Conservation (phyloP, 1,140 invertebrate species). For the Pseudomyrmex pallidus region DNA sequence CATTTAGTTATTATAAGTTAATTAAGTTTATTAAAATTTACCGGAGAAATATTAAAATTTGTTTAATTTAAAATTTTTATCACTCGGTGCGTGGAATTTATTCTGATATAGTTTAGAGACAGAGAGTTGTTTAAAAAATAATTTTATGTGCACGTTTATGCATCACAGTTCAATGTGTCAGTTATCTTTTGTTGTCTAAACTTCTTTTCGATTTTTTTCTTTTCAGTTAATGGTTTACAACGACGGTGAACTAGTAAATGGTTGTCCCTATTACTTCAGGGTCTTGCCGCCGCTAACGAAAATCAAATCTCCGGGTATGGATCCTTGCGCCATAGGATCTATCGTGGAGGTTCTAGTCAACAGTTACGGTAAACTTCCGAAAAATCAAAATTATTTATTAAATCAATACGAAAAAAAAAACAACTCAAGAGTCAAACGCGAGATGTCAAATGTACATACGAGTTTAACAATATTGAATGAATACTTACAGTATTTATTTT, state of each 20-base stretch:
- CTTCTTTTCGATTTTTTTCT: conserved; percentile 39
- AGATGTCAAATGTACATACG: no score
- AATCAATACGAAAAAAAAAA: no score
- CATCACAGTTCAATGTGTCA: background rate
- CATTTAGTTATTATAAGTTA: background rate
- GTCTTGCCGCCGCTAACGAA: conserved; percentile 94
- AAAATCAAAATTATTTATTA: no score
- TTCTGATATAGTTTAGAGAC: background rate
- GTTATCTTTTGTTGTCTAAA: conserved; percentile 23
- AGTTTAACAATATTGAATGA: no score
- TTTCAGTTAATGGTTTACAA: conserved; percentile 88
- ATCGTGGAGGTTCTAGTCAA: conserved; percentile 98
- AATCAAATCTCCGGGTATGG: conserved; percentile 95
- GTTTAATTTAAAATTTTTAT: background rate
- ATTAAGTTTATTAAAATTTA: background rate
- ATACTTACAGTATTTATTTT: no score
- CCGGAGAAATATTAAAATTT: conserved; percentile 7
- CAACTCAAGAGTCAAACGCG: no score
- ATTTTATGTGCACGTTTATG: no score
- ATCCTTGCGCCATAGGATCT: conserved; percentile 96
- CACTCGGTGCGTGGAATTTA: background rate
- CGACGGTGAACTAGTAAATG: conserved; percentile 88
- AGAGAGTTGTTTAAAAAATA: background rate
- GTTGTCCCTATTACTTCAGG: conserved; percentile 92
- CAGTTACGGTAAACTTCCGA: conserved; percentile 87